phyloP scores from a whole-genome alignment of 2,797 vertebrate species.

The Mormyrus hasselquistii region DNA sequence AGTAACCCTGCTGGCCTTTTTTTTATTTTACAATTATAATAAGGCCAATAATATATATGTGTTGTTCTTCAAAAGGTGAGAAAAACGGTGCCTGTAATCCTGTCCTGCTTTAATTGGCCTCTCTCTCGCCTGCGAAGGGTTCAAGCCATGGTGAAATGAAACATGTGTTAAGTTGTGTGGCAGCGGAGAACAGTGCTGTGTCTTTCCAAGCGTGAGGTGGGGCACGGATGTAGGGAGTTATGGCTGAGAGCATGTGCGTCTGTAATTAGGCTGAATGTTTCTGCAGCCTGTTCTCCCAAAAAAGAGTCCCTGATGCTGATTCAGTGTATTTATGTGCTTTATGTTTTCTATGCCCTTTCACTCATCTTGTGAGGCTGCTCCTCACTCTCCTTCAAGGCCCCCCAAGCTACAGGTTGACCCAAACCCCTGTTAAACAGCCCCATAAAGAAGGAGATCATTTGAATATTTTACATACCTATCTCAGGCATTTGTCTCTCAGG shows the following conservation, averaged over 20 bases:
- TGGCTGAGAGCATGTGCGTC: slow-evolving; percentile 15
- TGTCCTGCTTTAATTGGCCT: slow-evolving; percentile 63
- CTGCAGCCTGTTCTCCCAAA: slow-evolving; percentile 3
- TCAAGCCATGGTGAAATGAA: slow-evolving; percentile 54
- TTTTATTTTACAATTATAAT: slow-evolving; percentile 46
- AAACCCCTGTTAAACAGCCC: background rate
- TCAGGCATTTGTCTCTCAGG: background rate
- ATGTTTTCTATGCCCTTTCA: background rate
- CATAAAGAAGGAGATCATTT: background rate
- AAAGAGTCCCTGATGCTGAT: background rate
- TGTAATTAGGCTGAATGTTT: slow-evolving; percentile 37
- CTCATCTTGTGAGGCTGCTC: background rate
- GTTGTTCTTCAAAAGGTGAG: slow-evolving; percentile 30
- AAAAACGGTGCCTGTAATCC: slow-evolving; percentile 57
- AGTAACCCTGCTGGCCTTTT: slow-evolving; percentile 23
- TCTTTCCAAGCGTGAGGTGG: slow-evolving; percentile 58
- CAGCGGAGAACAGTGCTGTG: slow-evolving; percentile 39
- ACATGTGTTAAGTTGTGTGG: slow-evolving; percentile 44
- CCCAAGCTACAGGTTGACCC: background rate
- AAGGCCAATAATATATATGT: slow-evolving; percentile 22
- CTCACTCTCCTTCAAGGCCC: background rate
- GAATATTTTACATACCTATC: background rate
- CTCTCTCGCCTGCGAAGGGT: slow-evolving; percentile 54
- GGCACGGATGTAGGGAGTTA: slow-evolving; percentile 49
- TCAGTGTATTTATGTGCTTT: background rate